These are phyloP conservation scores for Anneissia japonica DNA, from an alignment of 35 echinoderm and acorn worm species.

Conservation along the genomic window DNA sequence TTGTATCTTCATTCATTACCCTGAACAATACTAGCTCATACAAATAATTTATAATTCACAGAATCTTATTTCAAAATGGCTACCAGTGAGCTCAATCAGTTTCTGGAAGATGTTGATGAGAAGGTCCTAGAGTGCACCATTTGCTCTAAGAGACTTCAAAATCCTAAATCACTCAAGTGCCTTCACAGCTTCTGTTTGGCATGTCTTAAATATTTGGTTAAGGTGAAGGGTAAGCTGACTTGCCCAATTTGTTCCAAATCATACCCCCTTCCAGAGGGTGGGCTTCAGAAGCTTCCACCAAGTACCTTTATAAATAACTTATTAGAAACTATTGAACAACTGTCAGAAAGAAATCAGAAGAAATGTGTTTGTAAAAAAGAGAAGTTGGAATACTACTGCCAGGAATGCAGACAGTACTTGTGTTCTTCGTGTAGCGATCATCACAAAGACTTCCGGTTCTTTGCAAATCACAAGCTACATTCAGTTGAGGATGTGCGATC, in stretches of 20 bases:
- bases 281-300: not conserved
- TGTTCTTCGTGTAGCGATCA: not conserved
- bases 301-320: not conserved
- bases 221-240: not conserved
- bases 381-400: not conserved
- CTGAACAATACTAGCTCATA: no score
- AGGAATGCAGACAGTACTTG: not conserved
- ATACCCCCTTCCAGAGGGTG: not conserved
- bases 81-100: no score
- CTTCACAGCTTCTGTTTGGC: not conserved
- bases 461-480: not conserved
- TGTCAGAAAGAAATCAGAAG: not conserved
- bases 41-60: no score
- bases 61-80: no score
- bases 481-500: not conserved
- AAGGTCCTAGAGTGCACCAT: not conserved
- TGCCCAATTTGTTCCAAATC: not conserved
- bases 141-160: not conserved
- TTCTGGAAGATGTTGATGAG: not conserved
- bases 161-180: not conserved
- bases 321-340: not conserved
- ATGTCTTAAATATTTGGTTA: not conserved
- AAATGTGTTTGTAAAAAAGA: not conserved
- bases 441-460: not conserved
- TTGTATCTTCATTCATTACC: no score